Conservation (phyloP, 2,888 invertebrate genomes). For the Ecliptopera silaceata region DNA sequence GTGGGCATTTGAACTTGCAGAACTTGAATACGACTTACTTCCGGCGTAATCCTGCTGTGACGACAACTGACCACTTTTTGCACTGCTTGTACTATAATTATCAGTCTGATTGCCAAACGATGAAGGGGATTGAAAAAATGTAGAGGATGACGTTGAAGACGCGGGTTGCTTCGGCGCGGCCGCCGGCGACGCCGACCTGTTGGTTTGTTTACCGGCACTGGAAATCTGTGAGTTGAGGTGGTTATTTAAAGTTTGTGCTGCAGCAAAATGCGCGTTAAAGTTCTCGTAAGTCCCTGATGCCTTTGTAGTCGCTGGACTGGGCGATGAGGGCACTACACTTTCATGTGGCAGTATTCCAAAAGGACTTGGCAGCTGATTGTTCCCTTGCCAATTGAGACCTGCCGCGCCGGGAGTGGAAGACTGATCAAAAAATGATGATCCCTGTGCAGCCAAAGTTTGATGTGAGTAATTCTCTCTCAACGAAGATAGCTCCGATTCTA, state of each 20-base stretch:
- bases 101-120: constrained; percentile 83
- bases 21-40: constrained; percentile 84
- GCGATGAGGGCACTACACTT: constrained; percentile 87
- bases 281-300: constrained; percentile 85
- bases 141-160: constrained; percentile 80
- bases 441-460: constrained; percentile 82
- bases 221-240: constrained; percentile 86
- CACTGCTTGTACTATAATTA: constrained; percentile 82
- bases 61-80: constrained; percentile 80
- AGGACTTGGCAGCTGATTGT: constrained; percentile 86
- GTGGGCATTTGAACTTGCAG: constrained; percentile 82
- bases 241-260: constrained; percentile 85
- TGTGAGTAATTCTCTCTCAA: constrained; percentile 85
- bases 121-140: constrained; percentile 86
- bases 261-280: constrained; percentile 88
- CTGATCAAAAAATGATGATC: constrained; percentile 87
- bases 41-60: constrained; percentile 82
- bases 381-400: constrained; percentile 89
- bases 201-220: constrained; percentile 80
- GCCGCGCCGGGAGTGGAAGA: constrained; percentile 77
- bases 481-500: constrained; percentile 82
- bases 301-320: constrained; percentile 84
- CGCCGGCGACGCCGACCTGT: constrained; percentile 81
- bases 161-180: constrained; percentile 80
- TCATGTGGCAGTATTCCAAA: constrained; percentile 91